phyloP scores from a whole-genome alignment of 2,113 vertebrate genomes.

The Mellivora capensis region DNA sequence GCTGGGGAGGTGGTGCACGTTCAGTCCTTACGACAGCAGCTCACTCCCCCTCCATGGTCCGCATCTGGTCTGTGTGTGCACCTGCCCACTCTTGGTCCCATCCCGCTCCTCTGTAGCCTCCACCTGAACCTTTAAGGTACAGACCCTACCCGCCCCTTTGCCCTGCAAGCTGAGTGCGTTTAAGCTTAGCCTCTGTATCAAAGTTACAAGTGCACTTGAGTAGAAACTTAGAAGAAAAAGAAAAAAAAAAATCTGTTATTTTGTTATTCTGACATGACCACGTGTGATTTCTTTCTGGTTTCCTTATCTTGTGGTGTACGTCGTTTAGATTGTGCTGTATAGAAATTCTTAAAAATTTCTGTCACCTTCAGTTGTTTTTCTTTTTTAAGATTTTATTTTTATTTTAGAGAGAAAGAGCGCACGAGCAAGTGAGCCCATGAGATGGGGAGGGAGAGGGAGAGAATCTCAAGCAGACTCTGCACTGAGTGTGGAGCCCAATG shows the following conservation, averaged over 20 bases:
- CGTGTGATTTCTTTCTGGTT: background rate
- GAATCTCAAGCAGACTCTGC: background rate
- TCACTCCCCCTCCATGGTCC: background rate
- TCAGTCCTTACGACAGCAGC: background rate
- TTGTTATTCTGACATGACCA: background rate
- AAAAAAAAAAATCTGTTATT: background rate
- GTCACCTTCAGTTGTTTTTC: background rate
- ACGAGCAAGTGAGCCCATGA: background rate
- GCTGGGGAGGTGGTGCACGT: background rate
- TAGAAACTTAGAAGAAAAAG: background rate
- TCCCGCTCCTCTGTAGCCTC: background rate
- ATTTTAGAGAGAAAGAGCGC: background rate
- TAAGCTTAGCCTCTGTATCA: background rate
- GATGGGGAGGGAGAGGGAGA: background rate
- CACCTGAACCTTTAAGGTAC: background rate
- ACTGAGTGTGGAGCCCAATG: background rate
- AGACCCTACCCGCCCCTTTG: background rate
- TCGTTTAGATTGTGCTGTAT: background rate
- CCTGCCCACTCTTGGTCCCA: background rate
- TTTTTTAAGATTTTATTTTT: background rate
- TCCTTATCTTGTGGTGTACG: background rate
- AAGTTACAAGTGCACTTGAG: background rate
- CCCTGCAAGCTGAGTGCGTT: background rate
- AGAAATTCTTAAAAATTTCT: background rate
- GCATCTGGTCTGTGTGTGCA: background rate